phyloP scores from a whole-genome alignment of 2,113 vertebrate genomes.

The Nothoprocta pentlandii region DNA sequence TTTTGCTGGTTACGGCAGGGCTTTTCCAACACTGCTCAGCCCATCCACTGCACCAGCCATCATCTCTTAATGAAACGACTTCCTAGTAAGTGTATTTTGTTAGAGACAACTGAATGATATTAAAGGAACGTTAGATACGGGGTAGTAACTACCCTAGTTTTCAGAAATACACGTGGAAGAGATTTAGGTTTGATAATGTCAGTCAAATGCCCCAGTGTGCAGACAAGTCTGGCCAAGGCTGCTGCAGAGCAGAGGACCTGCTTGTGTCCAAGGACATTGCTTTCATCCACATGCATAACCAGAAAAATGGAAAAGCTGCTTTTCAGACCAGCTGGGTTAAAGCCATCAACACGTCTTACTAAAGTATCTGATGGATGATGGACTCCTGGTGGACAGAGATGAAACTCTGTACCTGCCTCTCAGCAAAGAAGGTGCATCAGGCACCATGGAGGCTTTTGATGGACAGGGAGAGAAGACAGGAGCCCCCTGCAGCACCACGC shows the following conservation, averaged over 20 bases:
- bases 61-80: neutral
- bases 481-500: neutral
- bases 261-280: neutral
- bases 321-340: neutral
- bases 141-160: neutral
- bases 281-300: neutral
- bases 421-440: fast-evolving
- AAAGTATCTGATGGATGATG: neutral
- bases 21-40: neutral
- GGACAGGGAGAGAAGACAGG: neutral
- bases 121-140: neutral
- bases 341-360: neutral
- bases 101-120: neutral
- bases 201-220: neutral
- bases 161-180: neutral
- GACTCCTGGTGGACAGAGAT: neutral
- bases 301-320: fast-evolving
- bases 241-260: neutral
- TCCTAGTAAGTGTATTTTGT: neutral
- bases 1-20: neutral
- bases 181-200: neutral
- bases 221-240: neutral
- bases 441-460: neutral
- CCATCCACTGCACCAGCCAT: fast-evolving
- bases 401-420: neutral